A percentile compares a stretch with the other conserved stretches of the same genome.
phyloP scores from a whole-genome alignment of 2,888 invertebrate species.

The Phoenoteleia sp. region DNA sequence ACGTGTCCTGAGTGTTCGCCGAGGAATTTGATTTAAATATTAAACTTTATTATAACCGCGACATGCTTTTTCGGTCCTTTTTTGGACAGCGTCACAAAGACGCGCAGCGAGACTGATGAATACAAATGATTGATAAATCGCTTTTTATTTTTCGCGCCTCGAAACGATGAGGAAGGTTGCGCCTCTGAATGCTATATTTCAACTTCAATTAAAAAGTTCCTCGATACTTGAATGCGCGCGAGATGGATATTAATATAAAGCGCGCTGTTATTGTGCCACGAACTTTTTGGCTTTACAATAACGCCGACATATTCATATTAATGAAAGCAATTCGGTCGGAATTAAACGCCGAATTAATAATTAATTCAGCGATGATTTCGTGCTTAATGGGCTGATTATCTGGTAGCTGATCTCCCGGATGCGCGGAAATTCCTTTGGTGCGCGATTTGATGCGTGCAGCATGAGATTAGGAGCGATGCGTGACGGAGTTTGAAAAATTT shows the following conservation, averaged over 20 bases:
- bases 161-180: slow-evolving; percentile 30
- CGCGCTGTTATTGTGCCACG: slow-evolving; percentile 21
- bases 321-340: background rate
- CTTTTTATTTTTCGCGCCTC: slow-evolving; percentile 27
- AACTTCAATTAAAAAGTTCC: slow-evolving; percentile 66
- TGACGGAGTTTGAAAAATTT: too few relatives aligned
- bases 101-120: slow-evolving; percentile 15
- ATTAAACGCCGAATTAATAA: slow-evolving; percentile 5
- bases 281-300: slow-evolving; percentile 37
- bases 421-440: too few relatives aligned
- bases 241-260: slow-evolving; percentile 46
- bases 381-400: background rate
- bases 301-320: background rate
- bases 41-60: slow-evolving; percentile 46
- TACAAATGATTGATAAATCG: slow-evolving; percentile 61
- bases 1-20: slow-evolving; percentile 35
- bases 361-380: background rate
- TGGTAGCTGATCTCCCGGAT: too few relatives aligned
- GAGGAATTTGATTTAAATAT: slow-evolving; percentile 49
- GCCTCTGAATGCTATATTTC: slow-evolving; percentile 37
- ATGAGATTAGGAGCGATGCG: too few relatives aligned
- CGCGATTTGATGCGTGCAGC: too few relatives aligned
- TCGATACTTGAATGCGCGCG: slow-evolving; percentile 47
- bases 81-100: slow-evolving; percentile 22
- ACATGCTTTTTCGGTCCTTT: background rate